Conservation (phyloP, 2,113 vertebrate species). For the Tautogolabrus adspersus region DNA sequence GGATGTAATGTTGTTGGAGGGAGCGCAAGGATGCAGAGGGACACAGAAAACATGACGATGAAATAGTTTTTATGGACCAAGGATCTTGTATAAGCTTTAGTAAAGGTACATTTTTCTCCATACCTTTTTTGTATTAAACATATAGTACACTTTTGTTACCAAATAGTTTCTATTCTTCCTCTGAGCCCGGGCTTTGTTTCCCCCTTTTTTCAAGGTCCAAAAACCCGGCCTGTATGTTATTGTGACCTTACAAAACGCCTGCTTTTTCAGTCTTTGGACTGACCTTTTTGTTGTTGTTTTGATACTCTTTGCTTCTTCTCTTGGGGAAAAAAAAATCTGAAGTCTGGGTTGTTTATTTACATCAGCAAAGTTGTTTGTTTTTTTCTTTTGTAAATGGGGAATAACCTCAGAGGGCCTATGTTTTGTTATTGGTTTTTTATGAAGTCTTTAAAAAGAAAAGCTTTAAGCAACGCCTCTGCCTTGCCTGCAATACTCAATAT, state of each 20-base stretch:
- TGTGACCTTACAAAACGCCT: constrained; percentile 83
- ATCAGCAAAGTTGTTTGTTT: constrained; percentile 81
- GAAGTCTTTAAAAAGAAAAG: constrained; percentile 99
- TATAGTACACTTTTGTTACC: constrained; percentile 99
- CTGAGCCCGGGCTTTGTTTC: constrained; percentile 87
- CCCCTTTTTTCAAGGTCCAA: constrained; percentile 84
- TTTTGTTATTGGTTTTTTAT: constrained; percentile 91
- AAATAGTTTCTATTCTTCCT: constrained; percentile 96
- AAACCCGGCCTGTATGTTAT: constrained; percentile 88
- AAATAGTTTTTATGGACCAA: constrained; percentile 99
- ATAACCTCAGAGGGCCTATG: constrained; percentile 93
- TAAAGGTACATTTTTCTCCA: constrained; percentile 99
- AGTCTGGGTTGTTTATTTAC: constrained; percentile 85
- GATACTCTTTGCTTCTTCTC: constrained; percentile 73
- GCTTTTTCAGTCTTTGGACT: constrained; percentile 86
- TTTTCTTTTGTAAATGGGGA: constrained; percentile 82
- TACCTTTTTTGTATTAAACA: constrained; percentile 97
- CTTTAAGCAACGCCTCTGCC: constrained; percentile 99
- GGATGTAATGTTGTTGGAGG: constrained; percentile 87
- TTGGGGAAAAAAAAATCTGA: constrained; percentile 81
- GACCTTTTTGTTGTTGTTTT: constrained; percentile 68
- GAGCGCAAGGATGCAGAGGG: constrained; percentile 84
- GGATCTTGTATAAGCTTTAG: constrained; percentile 99
- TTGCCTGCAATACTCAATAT: constrained; percentile 95
- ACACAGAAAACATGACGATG: constrained; percentile 86